These are phyloP conservation scores for Dynastes tityus DNA, from an alignment of 2,888 invertebrate genomes.

Conservation along the genomic window DNA sequence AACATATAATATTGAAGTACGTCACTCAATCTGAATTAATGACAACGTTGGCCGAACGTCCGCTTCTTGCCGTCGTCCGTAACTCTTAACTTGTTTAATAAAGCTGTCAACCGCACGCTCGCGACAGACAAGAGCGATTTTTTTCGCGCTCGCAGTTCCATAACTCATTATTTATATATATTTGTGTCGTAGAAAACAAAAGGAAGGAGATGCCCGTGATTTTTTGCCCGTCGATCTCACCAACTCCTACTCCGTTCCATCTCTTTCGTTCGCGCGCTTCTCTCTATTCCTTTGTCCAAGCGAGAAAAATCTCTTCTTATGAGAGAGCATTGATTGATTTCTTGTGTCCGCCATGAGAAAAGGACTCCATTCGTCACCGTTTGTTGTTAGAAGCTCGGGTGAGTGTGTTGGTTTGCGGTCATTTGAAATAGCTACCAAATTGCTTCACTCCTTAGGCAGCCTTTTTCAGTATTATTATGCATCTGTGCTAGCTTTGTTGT, in stretches of 20 bases:
- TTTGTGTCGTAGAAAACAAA: constrained; percentile 18
- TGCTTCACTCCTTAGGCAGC: not conserved
- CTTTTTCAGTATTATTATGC: not conserved
- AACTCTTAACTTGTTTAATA: constrained; percentile 39
- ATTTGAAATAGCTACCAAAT: constrained; percentile 3
- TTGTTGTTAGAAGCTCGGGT: constrained; percentile 13
- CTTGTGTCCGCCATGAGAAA: constrained; percentile 41
- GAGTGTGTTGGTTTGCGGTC: constrained; percentile 11
- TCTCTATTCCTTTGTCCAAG: constrained; percentile 33
- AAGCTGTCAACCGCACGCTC: constrained; percentile 33
- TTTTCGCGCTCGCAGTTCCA: constrained; percentile 29
- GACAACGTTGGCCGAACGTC: not conserved
- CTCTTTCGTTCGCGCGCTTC: constrained; percentile 13
- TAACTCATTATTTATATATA: constrained; percentile 42
- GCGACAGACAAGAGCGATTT: constrained; percentile 29
- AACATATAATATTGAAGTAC: not conserved
- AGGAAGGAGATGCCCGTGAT: constrained; percentile 15
- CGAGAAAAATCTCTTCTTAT: constrained; percentile 43
- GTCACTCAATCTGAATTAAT: constrained; percentile 31
- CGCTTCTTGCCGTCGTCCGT: constrained; percentile 12
- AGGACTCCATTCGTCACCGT: constrained; percentile 43
- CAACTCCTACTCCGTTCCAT: constrained; percentile 10
- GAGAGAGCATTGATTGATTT: constrained; percentile 45
- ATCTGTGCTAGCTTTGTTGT: not conserved
- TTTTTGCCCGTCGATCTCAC: constrained; percentile 25